Evolutionary conservation across 2,797 vertebrate species (phyloP), one percentile per base, ranked within the genome.

Genomic region (Ceyx erithaca): DNA sequence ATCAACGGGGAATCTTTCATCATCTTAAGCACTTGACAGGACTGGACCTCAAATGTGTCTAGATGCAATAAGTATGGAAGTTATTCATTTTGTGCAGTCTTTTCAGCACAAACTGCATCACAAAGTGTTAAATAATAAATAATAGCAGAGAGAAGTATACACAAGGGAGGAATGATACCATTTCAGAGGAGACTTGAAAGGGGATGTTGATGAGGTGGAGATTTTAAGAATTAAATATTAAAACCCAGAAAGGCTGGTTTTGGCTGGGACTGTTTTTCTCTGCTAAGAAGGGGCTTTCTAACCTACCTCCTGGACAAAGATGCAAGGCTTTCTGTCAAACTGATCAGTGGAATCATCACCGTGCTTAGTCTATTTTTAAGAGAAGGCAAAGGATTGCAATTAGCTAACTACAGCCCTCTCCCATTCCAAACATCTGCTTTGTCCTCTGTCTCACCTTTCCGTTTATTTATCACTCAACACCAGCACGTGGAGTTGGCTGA

Each of bases 91-190:
- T 66, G n/a, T 88, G 76, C 40, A 54, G 89, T 45, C 66, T 91
- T 91, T 92, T 93, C 80, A 90, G 91, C 84, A 89, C 84, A 75
- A 93, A 94, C 73, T 62, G 59, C 88, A 94, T 95, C 93, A 92
- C 92, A 93, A 94, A 95, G 85, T 94, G 90, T 94, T 95, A 95
- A 96, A 96, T 95, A 96, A 96, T 95, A 92, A 88, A 95, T 96
- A 93, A 91, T 76, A 89, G 66, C 75, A 73, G 75, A 79, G 77
- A 91, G 91, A 93, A 80, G 66, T 68, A 92, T 76, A 72, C 91
- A 85, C 85, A 85, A 69, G 91, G 87, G 93, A 96, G 76, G 73
- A 85, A 70, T 80, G 68, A 89, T 88, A 92, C 5, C 72, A 94
- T 94, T 95, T 92, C 94, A 90, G 91, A 79, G 69, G 94, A 95